phyloP scores from a whole-genome alignment of 1,140 invertebrate species.

The Steinernema feltiae region DNA sequence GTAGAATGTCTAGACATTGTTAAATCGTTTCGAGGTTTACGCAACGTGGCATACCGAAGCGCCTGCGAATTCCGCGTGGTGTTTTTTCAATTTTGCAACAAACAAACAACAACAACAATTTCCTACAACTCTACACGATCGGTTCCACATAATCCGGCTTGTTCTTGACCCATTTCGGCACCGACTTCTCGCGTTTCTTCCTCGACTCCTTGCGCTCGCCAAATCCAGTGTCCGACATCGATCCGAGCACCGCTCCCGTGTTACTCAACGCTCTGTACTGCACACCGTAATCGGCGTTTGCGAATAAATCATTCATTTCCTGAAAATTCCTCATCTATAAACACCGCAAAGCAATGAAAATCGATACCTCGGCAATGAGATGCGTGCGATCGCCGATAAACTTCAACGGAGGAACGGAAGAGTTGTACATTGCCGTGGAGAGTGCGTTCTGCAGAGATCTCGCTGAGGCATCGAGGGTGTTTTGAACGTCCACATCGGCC shows the following conservation, averaged over 20 bases:
- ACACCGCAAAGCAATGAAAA: constrained; percentile 24
- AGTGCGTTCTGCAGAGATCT: constrained; percentile 18
- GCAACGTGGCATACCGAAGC: too few species aligned
- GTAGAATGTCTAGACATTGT: too few species aligned
- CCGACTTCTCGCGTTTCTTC: background rate
- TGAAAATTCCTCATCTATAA: constrained; percentile 21
- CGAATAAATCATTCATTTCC: constrained; percentile 48
- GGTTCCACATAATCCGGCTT: too few species aligned
- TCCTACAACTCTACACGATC: too few species aligned
- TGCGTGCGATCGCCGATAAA: constrained; percentile 40
- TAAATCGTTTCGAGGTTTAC: too few species aligned
- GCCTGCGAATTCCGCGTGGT: too few species aligned
- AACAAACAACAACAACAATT: too few species aligned
- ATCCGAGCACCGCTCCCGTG: constrained; percentile 70
- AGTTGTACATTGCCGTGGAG: constrained; percentile 21
- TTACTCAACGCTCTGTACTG: constrained; percentile 44
- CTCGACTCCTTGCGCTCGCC: background rate
- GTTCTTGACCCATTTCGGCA: background rate
- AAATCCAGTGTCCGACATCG: background rate
- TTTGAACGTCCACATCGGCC: background rate
- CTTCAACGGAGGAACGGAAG: constrained; percentile 26
- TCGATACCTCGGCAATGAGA: constrained; percentile 31
- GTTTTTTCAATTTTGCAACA: too few species aligned
- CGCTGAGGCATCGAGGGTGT: background rate
- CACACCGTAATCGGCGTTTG: constrained; percentile 46